Base-by-base conservation (phyloP, 2,888 invertebrate species). In the Taphrorychus bicolor region DNA sequence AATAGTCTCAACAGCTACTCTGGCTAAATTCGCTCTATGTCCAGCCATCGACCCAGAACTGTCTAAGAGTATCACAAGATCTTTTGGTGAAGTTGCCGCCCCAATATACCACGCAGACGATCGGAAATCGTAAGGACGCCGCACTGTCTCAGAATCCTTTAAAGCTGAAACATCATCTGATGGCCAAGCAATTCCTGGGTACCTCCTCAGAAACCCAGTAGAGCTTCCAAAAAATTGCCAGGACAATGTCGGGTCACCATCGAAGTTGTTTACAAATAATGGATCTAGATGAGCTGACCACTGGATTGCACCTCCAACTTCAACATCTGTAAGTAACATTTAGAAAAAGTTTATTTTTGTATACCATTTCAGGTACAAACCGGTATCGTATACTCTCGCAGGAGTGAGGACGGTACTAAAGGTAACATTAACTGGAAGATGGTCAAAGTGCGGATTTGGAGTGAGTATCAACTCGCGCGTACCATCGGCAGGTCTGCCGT, bases 141-240 rank as follows among this genome's bases (percentile, higher is more conserved):
- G 88, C 73, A 88, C 92, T 79, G 91, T 94, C 76, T 91, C 86
- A 57, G 93, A 91, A 73, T 89, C 88, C 57, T 90, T 88, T 45
- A 83, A 81, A 22, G 82, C 81, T 7, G 83, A 81, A 70, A 82
- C 79, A 74, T 91, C 91, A 82, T 91, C 90, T 19, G 92, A 92
- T 16, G 93, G 93, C 94, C 94, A 93, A 17, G 93, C 90, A 79
- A 92, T 92, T 11, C 90, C 98, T 81, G 98, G 99, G 85, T 93
- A 99, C 77, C 96, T 89, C 76, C 98, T 86, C 82, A 98, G 89
- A 83, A 98, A 98, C 56, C 99, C 99, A 1, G 91, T 87, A n/a
- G 96, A 92, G 60, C 97, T 96, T 58, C 98, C 97, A 83, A 96
- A 99, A 84, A 97, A 97, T 84, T 99, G 99, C 96, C 98, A 99